These are phyloP conservation scores for Amaurobius ferox DNA, from an alignment of 2,888 invertebrate genomes.

Conservation along the genomic window DNA sequence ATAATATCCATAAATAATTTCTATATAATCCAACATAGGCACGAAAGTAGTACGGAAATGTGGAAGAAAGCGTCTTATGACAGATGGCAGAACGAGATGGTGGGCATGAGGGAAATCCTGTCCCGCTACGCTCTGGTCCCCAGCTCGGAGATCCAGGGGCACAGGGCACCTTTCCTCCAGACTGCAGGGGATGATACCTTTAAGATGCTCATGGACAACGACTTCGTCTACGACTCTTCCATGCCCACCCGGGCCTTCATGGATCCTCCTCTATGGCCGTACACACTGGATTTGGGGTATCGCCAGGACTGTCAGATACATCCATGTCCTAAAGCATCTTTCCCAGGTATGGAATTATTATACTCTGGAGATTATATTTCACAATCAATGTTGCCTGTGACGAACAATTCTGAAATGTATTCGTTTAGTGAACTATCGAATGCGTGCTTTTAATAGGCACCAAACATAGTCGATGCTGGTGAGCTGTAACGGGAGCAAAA, in stretches of 20 bases:
- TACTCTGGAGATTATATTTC: too few relatives aligned
- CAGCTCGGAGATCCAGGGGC: constrained; percentile 76
- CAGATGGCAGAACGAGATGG: constrained; percentile 75
- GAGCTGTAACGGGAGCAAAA: too few relatives aligned
- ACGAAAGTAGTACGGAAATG: constrained; percentile 73
- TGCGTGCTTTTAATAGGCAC: too few relatives aligned
- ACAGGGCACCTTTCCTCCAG: constrained; percentile 81
- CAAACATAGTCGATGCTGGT: too few relatives aligned
- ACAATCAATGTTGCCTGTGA: too few relatives aligned
- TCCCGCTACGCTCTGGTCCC: constrained; percentile 74
- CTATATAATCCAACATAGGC: constrained; percentile 17
- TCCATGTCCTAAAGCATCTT: constrained; percentile 81
- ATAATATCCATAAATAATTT: too few relatives aligned
- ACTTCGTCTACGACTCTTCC: constrained; percentile 82
- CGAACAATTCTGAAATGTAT: too few relatives aligned
- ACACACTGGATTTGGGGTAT: constrained; percentile 82
- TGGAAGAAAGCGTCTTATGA: constrained; percentile 68
- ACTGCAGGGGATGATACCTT: constrained; percentile 82
- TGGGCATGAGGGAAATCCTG: constrained; percentile 75
- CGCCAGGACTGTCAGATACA: constrained; percentile 79
- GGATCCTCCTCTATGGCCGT: constrained; percentile 83
- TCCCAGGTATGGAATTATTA: too few relatives aligned
- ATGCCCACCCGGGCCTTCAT: constrained; percentile 80
- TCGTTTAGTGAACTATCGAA: too few relatives aligned
- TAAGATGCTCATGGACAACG: constrained; percentile 80